phyloP scores from a whole-genome alignment of 2,888 invertebrate genomes.

The Mimas tiliae region DNA sequence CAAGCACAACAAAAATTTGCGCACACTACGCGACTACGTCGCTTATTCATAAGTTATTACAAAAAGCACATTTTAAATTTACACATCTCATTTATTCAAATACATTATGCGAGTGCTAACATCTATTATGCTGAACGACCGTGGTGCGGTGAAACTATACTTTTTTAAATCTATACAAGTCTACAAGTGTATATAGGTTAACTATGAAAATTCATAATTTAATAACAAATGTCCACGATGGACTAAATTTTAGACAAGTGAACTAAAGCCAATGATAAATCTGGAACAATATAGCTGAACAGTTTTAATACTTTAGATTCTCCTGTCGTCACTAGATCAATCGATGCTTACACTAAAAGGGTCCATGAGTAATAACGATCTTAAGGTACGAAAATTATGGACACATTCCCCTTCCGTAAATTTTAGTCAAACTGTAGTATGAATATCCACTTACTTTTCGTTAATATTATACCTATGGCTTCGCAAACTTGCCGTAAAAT shows the following conservation, averaged over 20 bases:
- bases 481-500: neutral
- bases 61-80: conserved; percentile 1
- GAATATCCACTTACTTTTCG: neutral
- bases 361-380: neutral
- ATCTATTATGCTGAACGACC: neutral
- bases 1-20: neutral
- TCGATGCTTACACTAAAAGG: neutral
- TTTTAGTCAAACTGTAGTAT: neutral
- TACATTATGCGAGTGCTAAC: neutral
- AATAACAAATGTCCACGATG: neutral
- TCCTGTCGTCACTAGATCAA: neutral
- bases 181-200: neutral
- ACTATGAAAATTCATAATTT: neutral
- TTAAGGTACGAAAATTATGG: neutral
- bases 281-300: neutral
- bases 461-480: neutral
- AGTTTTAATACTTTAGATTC: neutral
- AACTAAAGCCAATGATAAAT: neutral
- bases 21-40: conserved; percentile 3
- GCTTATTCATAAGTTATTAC: neutral
- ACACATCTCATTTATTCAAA: neutral
- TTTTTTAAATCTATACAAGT: neutral
- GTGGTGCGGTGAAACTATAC: neutral
- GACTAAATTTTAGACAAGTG: neutral
- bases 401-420: neutral